A percentile compares a stretch with the other conserved stretches of the same genome.
These are phyloP conservation scores for Tortrix viridana DNA, from an alignment of 2,888 invertebrate species.

Conservation along the genomic window DNA sequence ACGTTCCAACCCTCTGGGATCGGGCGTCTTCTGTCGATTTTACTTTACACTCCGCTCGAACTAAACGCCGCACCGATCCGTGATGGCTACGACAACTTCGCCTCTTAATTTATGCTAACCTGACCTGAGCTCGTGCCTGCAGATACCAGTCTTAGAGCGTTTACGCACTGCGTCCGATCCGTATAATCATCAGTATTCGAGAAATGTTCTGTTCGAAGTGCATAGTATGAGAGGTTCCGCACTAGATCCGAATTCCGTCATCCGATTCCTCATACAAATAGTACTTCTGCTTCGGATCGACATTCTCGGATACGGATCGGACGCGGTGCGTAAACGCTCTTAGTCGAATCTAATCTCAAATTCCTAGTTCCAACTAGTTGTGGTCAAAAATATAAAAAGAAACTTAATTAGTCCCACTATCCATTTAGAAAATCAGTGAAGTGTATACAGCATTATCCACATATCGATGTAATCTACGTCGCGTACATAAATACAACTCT, in stretches of 20 bases:
- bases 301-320: too few relatives aligned
- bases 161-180: too few relatives aligned
- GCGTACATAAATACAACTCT: constrained; percentile 60
- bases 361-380: background rate
- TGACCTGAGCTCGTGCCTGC: constrained; percentile 56
- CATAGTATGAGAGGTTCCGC: too few relatives aligned
- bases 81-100: constrained; percentile 44
- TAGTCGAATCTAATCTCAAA: constrained; percentile 10
- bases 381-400: too few relatives aligned
- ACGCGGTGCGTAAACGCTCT: too few relatives aligned
- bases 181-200: too few relatives aligned
- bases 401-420: constrained; percentile 42
- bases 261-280: too few relatives aligned
- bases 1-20: constrained; percentile 57
- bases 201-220: too few relatives aligned
- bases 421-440: constrained; percentile 20
- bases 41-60: constrained; percentile 52
- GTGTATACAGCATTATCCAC: constrained; percentile 22
- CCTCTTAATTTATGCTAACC: constrained; percentile 68
- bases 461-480: constrained; percentile 43
- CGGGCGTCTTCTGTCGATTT: constrained; percentile 66
- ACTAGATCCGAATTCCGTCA: too few relatives aligned
- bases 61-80: constrained; percentile 55
- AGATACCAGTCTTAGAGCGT: constrained; percentile 47
- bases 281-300: too few relatives aligned